A percentile compares a stretch with the other conserved stretches of the same genome.
Evolutionary conservation across 2,113 vertebrate genomes (phyloP).

Genomic region (Cercocebus atys): DNA sequence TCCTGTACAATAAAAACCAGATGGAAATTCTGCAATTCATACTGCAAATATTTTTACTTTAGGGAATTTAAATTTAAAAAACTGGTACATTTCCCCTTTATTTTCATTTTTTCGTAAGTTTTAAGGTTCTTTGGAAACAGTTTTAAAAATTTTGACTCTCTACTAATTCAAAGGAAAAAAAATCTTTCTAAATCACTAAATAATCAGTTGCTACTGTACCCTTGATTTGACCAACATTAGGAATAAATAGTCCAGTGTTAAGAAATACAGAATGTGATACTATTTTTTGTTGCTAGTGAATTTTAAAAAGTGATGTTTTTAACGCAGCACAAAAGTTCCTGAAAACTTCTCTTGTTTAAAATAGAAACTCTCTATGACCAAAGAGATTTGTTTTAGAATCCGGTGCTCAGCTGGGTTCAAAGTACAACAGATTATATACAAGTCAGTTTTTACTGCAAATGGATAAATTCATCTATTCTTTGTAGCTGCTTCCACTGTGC

Average conservation of each 20-base stretch:
- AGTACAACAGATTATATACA: conserved; percentile 11
- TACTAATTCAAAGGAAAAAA: neutral
- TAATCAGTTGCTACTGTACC: neutral
- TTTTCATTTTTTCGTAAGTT: conserved; percentile 3
- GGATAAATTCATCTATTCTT: conserved; percentile 36
- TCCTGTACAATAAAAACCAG: conserved; percentile 34
- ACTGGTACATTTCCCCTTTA: neutral
- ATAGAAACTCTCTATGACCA: neutral
- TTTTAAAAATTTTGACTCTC: neutral
- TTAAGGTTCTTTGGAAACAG: conserved; percentile 12
- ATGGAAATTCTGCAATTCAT: conserved; percentile 32
- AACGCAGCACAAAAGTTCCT: conserved; percentile 12
- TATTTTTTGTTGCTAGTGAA: neutral
- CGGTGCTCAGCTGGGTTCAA: neutral
- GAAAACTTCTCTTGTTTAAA: conserved; percentile 24
- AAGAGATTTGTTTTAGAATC: neutral
- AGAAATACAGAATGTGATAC: neutral
- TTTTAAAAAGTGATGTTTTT: conserved; percentile 47
- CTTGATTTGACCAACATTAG: neutral
- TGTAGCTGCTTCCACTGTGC: neutral
- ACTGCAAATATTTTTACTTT: conserved; percentile 39
- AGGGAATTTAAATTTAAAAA: conserved; percentile 34
- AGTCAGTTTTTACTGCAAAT: neutral
- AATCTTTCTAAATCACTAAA: conserved; percentile 5
- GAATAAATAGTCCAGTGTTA: neutral